Base-by-base conservation (phyloP, 2,888 invertebrate genomes). In the Conops quadrifasciatus region DNA sequence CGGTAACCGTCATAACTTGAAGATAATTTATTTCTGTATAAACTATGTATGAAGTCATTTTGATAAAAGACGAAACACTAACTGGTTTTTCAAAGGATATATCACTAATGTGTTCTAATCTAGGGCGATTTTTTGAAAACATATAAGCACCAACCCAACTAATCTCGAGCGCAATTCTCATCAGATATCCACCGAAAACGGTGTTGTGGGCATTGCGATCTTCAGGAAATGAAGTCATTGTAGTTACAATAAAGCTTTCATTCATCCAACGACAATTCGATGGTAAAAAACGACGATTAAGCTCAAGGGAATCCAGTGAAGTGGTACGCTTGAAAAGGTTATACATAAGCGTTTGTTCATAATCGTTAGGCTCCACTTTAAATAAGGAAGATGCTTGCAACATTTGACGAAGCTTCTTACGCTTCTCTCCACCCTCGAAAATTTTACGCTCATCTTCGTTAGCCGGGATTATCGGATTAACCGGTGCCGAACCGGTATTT, bases 111-210 rank as follows among this genome's bases (percentile, higher is more conserved):
- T 90, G 88, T 72, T 88, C 85, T 60, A 91, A 81, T 66, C 86
- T 87, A 0, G 91, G 90, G 3, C 89, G 87, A 28, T 86, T 85
- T 76, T 88, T 87, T 78, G 88, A 89, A 82, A 89, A 91, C n/a
- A 90, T 82, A 74, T 87, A 88, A 2, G 90, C 90, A 75, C 89
- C 88, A 0, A 90, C 88, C 89, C 90, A 92, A 45, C 91, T 91
- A 28, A 93, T 84, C 84, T 94, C 94, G 68, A 89, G 87, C 0
- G 93, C 93, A 76, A 90, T 89, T 43, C 93, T 87, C 93, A 94
- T 94, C 15, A 94, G 85, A 80, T 90, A 94, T 0, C 94, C 94
- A 67, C 94, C 94, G 83, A 94, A 94, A 47, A 89, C 88, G 77
- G 91, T 92, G 83, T 92, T 91, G 79, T 93, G 92, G 64, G 92